Evolutionary conservation across 1,140 invertebrate species (phyloP), one percentile per base, ranked within the genome.

Genomic region (Magallana ariakensis): DNA sequence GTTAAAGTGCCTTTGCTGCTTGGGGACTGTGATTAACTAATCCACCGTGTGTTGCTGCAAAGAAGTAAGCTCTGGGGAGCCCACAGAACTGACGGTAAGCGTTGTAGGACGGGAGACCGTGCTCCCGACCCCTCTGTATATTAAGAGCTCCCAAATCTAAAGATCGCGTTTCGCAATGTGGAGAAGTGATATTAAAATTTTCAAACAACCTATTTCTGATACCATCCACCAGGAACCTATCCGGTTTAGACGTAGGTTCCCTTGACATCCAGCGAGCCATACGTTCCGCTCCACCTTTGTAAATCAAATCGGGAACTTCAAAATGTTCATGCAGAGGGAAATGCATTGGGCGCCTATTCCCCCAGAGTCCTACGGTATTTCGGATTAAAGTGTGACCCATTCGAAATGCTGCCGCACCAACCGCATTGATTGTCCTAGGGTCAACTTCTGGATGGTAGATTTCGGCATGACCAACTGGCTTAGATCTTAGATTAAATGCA

Each of bases 361-460:
- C 26, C 13, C 22, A 13, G 9, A 19, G 46, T 15, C 46, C 46
- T 11, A 82, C 15, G 15, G 46, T 15, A 82, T 82, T 54, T 82
- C 80, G 53, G 80, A 84, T 56, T 10, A 84, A 83, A 1, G 62
- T 80, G 94, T 99, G 98, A 0, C 98, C 98, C 94, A 99, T 99
- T 82, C 98, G 95, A 8, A 99, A 95, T 11, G 98, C 98, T 53
- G 98, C 98, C 0, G 98, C 98, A 0, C 98, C 98, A 94, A 99
- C 99, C 22, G 97, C 98, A 93, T 99, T 99, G 0, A 97, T 96
- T 90, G 99, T 97, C 8, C 96, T 96, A 4, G 98, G 97, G 93
- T 99, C 96, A 0, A 98, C 83, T 54, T 96, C 95, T 0, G 97
- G 95, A 90, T 98, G 95, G 93, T 99, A 99, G 57, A 94, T 92